Evolutionary conservation across 92 coral and sea anemone species (phyloP), one percentile per base, ranked within the genome.

Genomic region (Epizoanthus ramosus): DNA sequence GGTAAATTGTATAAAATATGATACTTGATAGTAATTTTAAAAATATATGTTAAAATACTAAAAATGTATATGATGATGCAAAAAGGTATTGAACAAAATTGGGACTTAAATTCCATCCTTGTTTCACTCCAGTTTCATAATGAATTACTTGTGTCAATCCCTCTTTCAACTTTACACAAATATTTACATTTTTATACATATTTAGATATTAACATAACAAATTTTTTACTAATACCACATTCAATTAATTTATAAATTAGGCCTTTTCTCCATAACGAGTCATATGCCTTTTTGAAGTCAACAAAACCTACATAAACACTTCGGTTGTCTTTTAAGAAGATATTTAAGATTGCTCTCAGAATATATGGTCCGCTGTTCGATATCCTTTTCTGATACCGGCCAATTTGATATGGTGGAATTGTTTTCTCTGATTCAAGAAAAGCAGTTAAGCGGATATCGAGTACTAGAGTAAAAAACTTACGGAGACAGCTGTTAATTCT

Each of bases 321-420:
- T 53, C 53, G 37, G 19, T 69, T 69, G n/a, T 69, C 25, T 4
- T 41, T 69, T 16, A 69, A 69, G 13, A 9, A 69, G 8, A 5
- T 43, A 24, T 82, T 64, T 50, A 82, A 15, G 8, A 82, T 37
- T 22, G 86, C 39, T 57, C 73, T 84, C 13, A 84, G 87, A 84
- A 64, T 28, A 84, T 73, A 52, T 73, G 80, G 47, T 82, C 79
- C 8, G 88, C 68, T 59, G 88, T 85, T 37, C 88, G 61, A 65
- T 37, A 85, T 25, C 37, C 71, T 31, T 84, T 60, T 50, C 83
- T 21, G 53, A 85, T 70, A 13, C 86, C 86, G 56, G n/a, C n/a
- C n/a, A n/a, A 83, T 83, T 57, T 83, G 80, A 18, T 17, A 22
- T 47, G 75, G 75, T 28, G 52, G 17, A 22, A 69, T 83, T 3